Evolutionary conservation across 2,888 invertebrate genomes (phyloP), one percentile per base, ranked within the genome.

Genomic region (Macrophya alboannulata): DNA sequence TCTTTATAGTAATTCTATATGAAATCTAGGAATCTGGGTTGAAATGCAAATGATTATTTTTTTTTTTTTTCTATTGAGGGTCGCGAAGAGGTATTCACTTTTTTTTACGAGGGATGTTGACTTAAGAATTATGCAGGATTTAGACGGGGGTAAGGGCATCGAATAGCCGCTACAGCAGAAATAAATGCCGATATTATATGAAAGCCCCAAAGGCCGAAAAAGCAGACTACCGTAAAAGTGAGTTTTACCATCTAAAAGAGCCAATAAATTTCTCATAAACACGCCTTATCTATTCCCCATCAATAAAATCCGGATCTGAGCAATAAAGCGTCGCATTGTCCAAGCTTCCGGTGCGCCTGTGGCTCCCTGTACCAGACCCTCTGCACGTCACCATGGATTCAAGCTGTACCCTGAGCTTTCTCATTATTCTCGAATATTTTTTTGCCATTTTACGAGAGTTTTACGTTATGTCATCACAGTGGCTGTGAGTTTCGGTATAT

Each of bases 221-320:
- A 12, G 72, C 72, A 43, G 45, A 71, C 71, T 77, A 62, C 72
- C 85, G 79, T 85, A 85, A 85, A 85, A 85, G 82, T 65, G 51
- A 72, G 76, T 43, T 68, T 83, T 51, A 72, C 51, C 72, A 68
- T 68, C 51, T 40, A 51, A 85, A 81, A 71, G 85, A 79, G 68
- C 55, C 85, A 81, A 82, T 85, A 85, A 85, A 59, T 85, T 51
- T 68, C 81, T 81, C 85, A 81, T 85, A 85, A 85, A 82, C 85
- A 85, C 82, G 85, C 81, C 85, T 85, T 79, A 82, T 85, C 85
- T 85, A 85, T 85, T 85, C 81, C 71, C 82, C 85, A 85, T 85
- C 85, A 81, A 85, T 85, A 85, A 82, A 85, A 85, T 71, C 82
- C 40, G 71, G 43, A 85, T 85, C 43, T 51, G 25, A 45, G 31